Evolutionary conservation across 2,797 vertebrate species (phyloP).

Genomic region (Sebastes flavidus): DNA sequence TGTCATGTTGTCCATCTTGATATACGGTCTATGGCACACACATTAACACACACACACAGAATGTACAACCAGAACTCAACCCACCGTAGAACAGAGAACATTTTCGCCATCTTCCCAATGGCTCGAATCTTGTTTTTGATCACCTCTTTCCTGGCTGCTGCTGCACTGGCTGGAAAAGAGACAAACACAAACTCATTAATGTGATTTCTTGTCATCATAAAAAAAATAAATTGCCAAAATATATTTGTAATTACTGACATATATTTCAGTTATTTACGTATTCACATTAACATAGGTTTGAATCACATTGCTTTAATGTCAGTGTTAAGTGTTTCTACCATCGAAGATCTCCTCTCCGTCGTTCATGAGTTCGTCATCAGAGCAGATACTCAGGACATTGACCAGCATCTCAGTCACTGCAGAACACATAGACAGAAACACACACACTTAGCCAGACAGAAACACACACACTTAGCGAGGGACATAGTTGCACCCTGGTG

Average conservation of each 20-base stretch:
- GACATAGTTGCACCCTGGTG: background rate
- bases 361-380: conserved; percentile 94
- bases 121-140: conserved; percentile 88
- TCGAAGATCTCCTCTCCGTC: conserved; percentile 95
- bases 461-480: background rate
- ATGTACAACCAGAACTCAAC: conserved; percentile 22
- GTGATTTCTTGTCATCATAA: background rate
- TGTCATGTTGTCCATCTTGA: background rate
- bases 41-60: background rate
- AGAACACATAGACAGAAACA: conserved; percentile 14
- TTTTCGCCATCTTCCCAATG: conserved; percentile 88
- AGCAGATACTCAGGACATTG: conserved; percentile 98
- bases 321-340: conserved; percentile 77
- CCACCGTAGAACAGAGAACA: conserved; percentile 83
- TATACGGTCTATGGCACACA: background rate
- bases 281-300: background rate
- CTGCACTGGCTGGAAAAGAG: conserved; percentile 78
- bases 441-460: background rate
- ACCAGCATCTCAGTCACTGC: conserved; percentile 99
- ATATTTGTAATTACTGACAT: background rate
- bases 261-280: background rate
- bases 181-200: background rate
- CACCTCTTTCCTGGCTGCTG: conserved; percentile 87
- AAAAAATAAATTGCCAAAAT: background rate
- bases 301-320: background rate